Evolutionary conservation across 2,113 vertebrate genomes (phyloP), one percentile per base, ranked within the genome.

Genomic region (Globicephala melas): DNA sequence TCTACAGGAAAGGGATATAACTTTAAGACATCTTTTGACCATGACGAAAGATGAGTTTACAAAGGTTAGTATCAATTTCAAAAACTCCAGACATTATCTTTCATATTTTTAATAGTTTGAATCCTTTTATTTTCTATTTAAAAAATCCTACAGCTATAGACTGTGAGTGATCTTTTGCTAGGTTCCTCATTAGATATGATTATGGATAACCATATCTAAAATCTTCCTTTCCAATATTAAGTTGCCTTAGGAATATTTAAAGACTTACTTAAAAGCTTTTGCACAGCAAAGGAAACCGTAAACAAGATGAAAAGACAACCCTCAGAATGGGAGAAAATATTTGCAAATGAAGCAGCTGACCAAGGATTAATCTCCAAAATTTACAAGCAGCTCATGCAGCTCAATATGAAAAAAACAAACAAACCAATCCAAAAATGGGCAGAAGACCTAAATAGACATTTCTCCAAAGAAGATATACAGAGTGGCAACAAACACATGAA

Each of bases 41-140:
- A 99, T 99, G 99, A 98, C 98, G 93, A 98, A 99, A 98, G 98
- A 99, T 50, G 99, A 99, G 65, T 98, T 99, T 96, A 97, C 98
- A 95, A 98, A 99, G 99, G 99, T 99, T 97, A 97, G 98, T 96
- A 96, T 96, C 67, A 67, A 74, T 10, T 74, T 97, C 74, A 18
- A 82, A 65, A 97, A 89, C 28, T 92, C 15, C 18, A 95, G 15
- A 55, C 63, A 65, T 53, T 58, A 63, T 92, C 33, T 80, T 93
- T 92, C 47, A 31, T 26, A 71, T 94, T 94, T 91, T 91, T 93
- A 3, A 86, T 53, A 73, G 97, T 89, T 13, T 73, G 10, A 13
- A 91, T 86, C 4, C 41, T 86, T 86, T 96, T 83, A 74, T 82
- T 76, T 97, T 97, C 23, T 91, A 3, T 47, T 91, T 93, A 79